Base-by-base conservation (phyloP, 2,888 invertebrate genomes). In the Ametastegia equiseti region DNA sequence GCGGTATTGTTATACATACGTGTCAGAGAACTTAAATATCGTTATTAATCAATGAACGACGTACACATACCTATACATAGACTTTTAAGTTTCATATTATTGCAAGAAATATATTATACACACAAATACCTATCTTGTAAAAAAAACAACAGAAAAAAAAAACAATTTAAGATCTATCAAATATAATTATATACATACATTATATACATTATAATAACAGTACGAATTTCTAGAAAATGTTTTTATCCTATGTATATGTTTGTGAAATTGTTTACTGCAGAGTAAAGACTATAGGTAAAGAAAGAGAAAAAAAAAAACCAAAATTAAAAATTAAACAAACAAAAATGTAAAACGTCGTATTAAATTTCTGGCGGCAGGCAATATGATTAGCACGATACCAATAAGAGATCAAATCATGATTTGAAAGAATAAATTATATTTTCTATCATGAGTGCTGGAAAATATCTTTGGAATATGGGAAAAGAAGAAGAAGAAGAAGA, bases 261-360 rank as follows among this genome's bases (percentile, higher is more conserved):
- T 47, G 47, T 47, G n/a, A 65, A 19, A 65, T 65, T 39, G 36
- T 39, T 67, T 67, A 23, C 36, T 39, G 65, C 65, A 67, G 65
- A 67, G 39, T 67, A 67, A 67, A 67, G 39, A 67, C 65, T 67
- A 67, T 67, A 67, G 36, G 27, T 67, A 67, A 63, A 54, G 15
- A 15, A 54, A 19, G 33, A 63, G 15, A n/a, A 33, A 7, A 5
- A 63, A 1, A 15, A 63, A 15, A 6, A 63, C 30, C 1, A 4
- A 33, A 63, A 63, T 15, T 67, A 33, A 6, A 39, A n/a, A 6
- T 11, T 33, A 33, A 67, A 7, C 19, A 19, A 63, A 27, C 30
- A 7, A 63, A 13, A 63, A 33, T 15, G 23, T 54, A n/a, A n/a
- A n/a, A n/a, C n/a, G n/a, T n/a, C n/a, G n/a, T n/a, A n/a, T n/a